phyloP scores from a whole-genome alignment of 2,113 vertebrate genomes.

The Dicrurus megarhynchus region DNA sequence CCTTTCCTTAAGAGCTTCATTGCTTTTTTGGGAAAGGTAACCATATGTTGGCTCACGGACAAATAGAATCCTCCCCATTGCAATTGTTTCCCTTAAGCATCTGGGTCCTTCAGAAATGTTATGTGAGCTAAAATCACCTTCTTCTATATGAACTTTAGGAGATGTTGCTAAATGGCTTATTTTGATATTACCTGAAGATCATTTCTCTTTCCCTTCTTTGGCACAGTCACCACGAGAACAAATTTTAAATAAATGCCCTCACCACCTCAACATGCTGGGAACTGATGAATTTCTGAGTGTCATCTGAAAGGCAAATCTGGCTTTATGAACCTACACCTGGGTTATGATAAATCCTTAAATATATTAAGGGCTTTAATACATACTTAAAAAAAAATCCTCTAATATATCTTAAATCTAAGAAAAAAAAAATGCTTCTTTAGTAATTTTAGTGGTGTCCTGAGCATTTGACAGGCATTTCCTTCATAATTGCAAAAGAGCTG shows the following conservation, averaged over 20 bases:
- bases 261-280: not conserved
- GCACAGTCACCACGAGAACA: not conserved
- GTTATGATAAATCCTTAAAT: not conserved
- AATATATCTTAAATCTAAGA: not conserved
- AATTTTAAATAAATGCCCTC: not conserved
- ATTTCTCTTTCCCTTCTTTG: not conserved
- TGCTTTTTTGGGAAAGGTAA: not conserved
- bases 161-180: not conserved
- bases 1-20: not conserved
- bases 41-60: not conserved
- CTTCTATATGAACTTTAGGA: not conserved
- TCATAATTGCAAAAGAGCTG: not conserved
- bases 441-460: not conserved
- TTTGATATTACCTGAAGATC: not conserved
- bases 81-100: not conserved
- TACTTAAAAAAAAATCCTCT: not conserved
- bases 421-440: not conserved
- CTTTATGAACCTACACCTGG: not conserved
- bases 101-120: not conserved
- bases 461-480: not conserved
- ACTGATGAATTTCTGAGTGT: not conserved
- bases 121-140: not conserved
- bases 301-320: not conserved
- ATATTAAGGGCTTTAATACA: not conserved
- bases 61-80: not conserved